Evolutionary conservation across 2,113 vertebrate genomes (phyloP).

Genomic region (Myocastor coypus): DNA sequence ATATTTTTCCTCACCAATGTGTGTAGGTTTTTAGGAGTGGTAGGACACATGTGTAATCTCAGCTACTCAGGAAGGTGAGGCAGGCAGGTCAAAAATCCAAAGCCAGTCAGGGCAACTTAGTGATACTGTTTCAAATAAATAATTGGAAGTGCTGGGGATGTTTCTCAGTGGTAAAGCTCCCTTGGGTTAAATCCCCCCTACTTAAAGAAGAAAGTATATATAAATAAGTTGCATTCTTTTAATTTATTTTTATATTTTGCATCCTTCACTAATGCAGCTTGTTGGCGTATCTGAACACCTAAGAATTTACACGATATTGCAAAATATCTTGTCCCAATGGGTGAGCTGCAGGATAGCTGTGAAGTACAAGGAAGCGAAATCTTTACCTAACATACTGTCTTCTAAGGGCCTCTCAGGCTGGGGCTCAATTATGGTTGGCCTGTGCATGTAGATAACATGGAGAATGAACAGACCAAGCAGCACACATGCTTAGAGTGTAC

Average conservation of each 20-base stretch:
- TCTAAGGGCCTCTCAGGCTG: not conserved
- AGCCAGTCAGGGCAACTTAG: not conserved
- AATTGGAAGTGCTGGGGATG: not conserved
- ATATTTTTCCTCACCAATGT: not conserved
- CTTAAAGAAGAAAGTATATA: not conserved
- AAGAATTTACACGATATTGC: not conserved
- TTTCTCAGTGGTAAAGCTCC: not conserved
- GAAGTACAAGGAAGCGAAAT: conserved; percentile 16
- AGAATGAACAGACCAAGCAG: too few relatives aligned
- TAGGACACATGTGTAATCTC: not conserved
- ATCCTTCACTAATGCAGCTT: not conserved
- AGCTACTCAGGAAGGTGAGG: not conserved
- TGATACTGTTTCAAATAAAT: not conserved
- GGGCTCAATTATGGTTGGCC: not conserved
- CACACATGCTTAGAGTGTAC: too few relatives aligned
- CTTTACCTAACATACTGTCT: not conserved
- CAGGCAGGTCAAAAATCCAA: not conserved
- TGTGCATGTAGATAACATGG: not conserved
- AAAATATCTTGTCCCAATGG: not conserved
- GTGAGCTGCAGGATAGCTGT: not conserved
- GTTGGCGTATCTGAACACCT: not conserved
- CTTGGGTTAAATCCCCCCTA: not conserved
- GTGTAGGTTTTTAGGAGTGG: not conserved
- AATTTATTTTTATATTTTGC: too few relatives aligned
- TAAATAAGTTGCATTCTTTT: not conserved